These are phyloP conservation scores for Syritta pipiens DNA, from an alignment of 2,888 invertebrate species.

Conservation along the genomic window DNA sequence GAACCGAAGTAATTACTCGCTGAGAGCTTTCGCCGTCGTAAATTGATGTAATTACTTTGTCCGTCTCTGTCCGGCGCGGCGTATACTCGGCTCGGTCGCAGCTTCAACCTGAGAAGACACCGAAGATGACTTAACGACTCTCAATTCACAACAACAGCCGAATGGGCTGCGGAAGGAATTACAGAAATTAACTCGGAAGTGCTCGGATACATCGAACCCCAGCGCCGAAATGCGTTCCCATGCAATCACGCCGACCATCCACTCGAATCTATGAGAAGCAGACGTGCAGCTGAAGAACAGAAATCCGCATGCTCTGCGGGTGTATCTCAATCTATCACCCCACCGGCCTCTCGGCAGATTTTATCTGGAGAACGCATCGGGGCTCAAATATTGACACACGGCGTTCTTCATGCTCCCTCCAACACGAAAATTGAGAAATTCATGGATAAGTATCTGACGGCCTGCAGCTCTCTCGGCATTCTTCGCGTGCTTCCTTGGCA, in stretches of 20 bases:
- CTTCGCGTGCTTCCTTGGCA: neutral
- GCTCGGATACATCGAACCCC: neutral
- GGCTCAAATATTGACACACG: constrained; percentile 60
- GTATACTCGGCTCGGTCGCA: too few species aligned
- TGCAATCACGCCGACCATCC: constrained; percentile 29
- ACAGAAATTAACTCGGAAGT: constrained; percentile 12
- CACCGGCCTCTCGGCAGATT: constrained; percentile 5
- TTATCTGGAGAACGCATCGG: constrained; percentile 27
- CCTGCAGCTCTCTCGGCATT: constrained; percentile 7
- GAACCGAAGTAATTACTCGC: constrained; percentile 1
- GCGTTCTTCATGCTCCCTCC: constrained; percentile 5
- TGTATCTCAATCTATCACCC: neutral
- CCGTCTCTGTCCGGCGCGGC: neutral
- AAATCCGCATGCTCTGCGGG: neutral
- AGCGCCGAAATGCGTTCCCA: constrained; percentile 38
- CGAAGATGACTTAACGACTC: constrained; percentile 21
- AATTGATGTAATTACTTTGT: constrained; percentile 21
- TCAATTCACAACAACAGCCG: constrained; percentile 12
- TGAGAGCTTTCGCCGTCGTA: constrained; percentile 11
- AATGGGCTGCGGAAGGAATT: constrained; percentile 31
- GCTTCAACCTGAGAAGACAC: too few species aligned
- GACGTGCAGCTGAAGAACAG: neutral
- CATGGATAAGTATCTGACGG: constrained; percentile 43
- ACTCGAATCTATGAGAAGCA: neutral
- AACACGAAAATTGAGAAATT: constrained; percentile 55